A percentile compares a stretch with the other conserved stretches of the same genome.
phyloP scores from a whole-genome alignment of 1,140 invertebrate genomes.

The Drosophila elegans region DNA sequence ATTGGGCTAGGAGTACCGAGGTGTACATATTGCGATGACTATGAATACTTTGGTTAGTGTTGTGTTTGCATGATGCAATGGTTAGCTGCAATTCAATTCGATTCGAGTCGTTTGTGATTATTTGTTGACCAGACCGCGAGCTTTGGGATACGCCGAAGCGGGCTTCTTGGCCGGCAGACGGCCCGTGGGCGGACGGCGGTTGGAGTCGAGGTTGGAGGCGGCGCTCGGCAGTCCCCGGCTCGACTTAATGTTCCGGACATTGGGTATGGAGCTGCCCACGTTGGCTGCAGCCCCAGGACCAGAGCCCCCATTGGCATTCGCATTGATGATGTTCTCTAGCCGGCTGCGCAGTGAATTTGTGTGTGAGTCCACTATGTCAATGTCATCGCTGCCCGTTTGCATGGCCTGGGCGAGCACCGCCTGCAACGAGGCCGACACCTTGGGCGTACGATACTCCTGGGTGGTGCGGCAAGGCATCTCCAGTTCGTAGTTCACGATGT shows the following conservation, averaged over 20 bases:
- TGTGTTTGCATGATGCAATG: slow-evolving; percentile 39
- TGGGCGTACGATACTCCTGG: slow-evolving; percentile 91
- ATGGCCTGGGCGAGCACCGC: slow-evolving; percentile 91
- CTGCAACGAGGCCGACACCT: slow-evolving; percentile 89
- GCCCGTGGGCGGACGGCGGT: slow-evolving; percentile 74
- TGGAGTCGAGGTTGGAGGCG: slow-evolving; percentile 68
- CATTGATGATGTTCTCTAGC: slow-evolving; percentile 82
- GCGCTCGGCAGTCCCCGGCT: slow-evolving; percentile 68
- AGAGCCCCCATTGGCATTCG: slow-evolving; percentile 56
- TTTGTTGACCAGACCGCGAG: slow-evolving; percentile 83
- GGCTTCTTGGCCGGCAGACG: slow-evolving; percentile 74
- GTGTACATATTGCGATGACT: slow-evolving; percentile 57
- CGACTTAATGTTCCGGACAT: slow-evolving; percentile 63
- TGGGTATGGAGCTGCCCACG: slow-evolving; percentile 18
- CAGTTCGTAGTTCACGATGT: slow-evolving; percentile 92
- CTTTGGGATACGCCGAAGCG: slow-evolving; percentile 83
- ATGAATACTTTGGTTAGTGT: slow-evolving; percentile 78
- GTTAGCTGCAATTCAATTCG: slow-evolving; percentile 35
- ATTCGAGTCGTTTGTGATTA: slow-evolving; percentile 48
- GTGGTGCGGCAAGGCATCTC: slow-evolving; percentile 92
- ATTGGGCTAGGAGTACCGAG: slow-evolving; percentile 61
- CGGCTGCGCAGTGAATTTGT: slow-evolving; percentile 78
- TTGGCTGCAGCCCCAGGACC: slow-evolving; percentile 4
- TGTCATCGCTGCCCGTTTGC: slow-evolving; percentile 90
- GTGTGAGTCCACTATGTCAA: slow-evolving; percentile 86